Conservation (phyloP, 2,888 invertebrate genomes). For the Cordilura impudica region DNA sequence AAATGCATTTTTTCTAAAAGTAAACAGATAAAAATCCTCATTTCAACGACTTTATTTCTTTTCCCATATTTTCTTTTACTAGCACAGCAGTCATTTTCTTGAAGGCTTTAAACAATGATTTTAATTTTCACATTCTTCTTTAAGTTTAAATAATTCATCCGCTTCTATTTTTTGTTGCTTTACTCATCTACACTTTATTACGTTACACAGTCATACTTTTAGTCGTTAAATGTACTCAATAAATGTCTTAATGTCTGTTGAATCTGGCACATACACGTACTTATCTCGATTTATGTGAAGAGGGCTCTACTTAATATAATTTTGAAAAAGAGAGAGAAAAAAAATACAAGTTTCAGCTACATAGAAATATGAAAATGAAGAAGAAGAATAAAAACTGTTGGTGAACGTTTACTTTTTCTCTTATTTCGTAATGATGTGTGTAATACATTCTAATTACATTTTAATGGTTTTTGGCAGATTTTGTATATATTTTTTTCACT, state of each 20-base stretch:
- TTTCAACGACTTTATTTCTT: too few species aligned
- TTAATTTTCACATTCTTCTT: too few species aligned
- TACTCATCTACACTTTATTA: not conserved
- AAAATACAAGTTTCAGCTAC: conserved; percentile 2
- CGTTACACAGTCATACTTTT: not conserved
- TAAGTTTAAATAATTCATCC: too few species aligned
- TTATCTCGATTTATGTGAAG: not conserved
- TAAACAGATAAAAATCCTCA: too few species aligned
- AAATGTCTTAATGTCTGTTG: conserved; percentile 38
- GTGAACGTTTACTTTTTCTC: not conserved
- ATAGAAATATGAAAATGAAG: not conserved
- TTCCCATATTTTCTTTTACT: too few species aligned
- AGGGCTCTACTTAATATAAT: not conserved
- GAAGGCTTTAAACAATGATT: too few species aligned
- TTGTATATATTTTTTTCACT: not conserved
- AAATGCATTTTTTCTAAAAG: too few species aligned
- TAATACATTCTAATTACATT: conserved; percentile 55
- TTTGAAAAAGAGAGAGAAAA: not conserved
- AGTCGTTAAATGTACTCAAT: conserved; percentile 29
- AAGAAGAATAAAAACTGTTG: not conserved
- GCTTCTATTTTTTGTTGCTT: not conserved
- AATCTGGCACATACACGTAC: conserved; percentile 19
- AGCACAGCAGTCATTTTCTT: too few species aligned
- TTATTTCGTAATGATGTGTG: conserved; percentile 42
- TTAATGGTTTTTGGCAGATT: conserved; percentile 54